Evolutionary conservation across 92 coral and sea anemone species (phyloP).

Genomic region (Epizoanthus stellaris): DNA sequence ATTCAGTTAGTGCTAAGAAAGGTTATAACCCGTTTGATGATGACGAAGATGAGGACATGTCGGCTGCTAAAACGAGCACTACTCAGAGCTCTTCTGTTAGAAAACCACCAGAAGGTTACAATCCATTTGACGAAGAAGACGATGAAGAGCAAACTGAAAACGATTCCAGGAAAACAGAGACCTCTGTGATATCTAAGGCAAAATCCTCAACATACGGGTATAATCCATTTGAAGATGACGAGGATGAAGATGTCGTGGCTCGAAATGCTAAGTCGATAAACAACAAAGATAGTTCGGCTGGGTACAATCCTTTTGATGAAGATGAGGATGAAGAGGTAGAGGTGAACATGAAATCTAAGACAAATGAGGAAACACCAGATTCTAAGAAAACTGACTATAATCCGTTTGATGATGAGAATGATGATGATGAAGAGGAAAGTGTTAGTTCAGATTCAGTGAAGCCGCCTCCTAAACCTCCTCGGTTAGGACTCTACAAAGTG

Average conservation of each 20-base stretch:
- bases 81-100: slow-evolving; percentile 39
- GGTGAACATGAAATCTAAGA: background rate
- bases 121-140: slow-evolving; percentile 77
- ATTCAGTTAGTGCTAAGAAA: slow-evolving; percentile 10
- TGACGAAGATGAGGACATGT: slow-evolving; percentile 39
- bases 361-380: slow-evolving; percentile 8
- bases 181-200: slow-evolving; percentile 19
- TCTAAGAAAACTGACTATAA: slow-evolving; percentile 32
- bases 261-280: slow-evolving; percentile 24
- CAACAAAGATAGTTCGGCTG: slow-evolving; percentile 38
- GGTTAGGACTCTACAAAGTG: slow-evolving; percentile 38
- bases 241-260: slow-evolving; percentile 48
- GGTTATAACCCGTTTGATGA: slow-evolving; percentile 79
- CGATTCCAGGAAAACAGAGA: slow-evolving; percentile 13
- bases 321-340: slow-evolving; percentile 38
- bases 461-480: slow-evolving; percentile 69
- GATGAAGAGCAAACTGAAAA: slow-evolving; percentile 35
- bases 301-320: slow-evolving; percentile 82
- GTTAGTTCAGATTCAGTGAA: background rate
- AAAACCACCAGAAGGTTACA: slow-evolving; percentile 47
- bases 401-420: slow-evolving; percentile 10
- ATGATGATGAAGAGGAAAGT: slow-evolving; percentile 6
- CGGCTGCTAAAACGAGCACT: slow-evolving; percentile 31
- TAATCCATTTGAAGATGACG: slow-evolving; percentile 93
- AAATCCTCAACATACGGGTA: slow-evolving; percentile 51